phyloP scores from a whole-genome alignment of 2,797 vertebrate species.

The Myotis vivesi region DNA sequence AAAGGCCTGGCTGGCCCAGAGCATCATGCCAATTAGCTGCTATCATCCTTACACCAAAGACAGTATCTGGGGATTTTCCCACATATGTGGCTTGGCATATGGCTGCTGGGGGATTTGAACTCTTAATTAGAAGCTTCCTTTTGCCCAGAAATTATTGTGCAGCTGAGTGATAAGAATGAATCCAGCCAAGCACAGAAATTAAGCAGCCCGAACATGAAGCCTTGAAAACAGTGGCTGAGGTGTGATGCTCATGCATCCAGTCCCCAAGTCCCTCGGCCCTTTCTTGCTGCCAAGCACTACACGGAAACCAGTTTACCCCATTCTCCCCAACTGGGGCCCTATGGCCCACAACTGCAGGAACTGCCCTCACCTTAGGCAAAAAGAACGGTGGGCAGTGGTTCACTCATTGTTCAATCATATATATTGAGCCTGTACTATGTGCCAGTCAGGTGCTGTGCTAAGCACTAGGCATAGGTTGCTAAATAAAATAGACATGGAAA shows the following conservation, averaged over 20 bases:
- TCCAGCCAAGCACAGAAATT: conserved; percentile 33
- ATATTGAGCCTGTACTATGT: not conserved
- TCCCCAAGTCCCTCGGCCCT: not conserved
- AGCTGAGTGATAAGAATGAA: conserved; percentile 46
- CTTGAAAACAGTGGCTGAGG: not conserved
- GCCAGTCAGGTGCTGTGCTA: not conserved
- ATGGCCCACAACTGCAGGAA: not conserved
- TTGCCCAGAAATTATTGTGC: conserved; percentile 55
- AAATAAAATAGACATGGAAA: not conserved
- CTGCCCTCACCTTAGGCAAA: not conserved
- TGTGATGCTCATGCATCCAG: not conserved
- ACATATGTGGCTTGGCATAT: not conserved
- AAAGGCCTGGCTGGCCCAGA: not conserved
- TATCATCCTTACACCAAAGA: not conserved
- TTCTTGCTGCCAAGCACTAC: not conserved
- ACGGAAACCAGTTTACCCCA: not conserved
- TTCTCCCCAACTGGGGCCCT: not conserved
- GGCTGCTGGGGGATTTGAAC: conserved; percentile 36
- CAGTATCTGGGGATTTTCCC: not conserved
- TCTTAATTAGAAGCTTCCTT: conserved; percentile 61
- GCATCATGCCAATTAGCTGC: not conserved
- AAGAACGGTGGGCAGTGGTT: not conserved
- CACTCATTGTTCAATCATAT: not conserved
- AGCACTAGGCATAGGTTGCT: not conserved
- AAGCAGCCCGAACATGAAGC: not conserved